A percentile compares a stretch with the other conserved stretches of the same genome.
Conservation (phyloP, 2,113 vertebrate species). For the Riparia riparia region DNA sequence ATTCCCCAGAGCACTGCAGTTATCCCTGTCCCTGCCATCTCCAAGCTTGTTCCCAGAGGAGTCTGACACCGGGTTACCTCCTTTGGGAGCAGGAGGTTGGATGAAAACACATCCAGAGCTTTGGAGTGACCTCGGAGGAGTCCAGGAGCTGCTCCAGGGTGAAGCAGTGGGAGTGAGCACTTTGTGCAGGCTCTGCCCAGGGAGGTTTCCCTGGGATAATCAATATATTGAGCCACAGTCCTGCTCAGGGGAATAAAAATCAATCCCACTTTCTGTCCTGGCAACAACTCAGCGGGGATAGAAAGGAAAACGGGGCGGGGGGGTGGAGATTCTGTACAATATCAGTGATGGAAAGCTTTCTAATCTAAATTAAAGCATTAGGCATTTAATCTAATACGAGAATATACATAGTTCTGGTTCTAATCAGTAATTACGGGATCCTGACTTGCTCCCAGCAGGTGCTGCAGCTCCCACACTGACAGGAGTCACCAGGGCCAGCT, state of each 20-base stretch:
- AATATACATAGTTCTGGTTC: not conserved
- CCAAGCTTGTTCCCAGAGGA: not conserved
- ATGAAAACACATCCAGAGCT: not conserved
- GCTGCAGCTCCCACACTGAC: not conserved
- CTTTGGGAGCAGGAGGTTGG: not conserved
- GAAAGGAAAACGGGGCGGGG: not conserved
- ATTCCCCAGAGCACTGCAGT: not conserved
- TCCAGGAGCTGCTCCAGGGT: not conserved
- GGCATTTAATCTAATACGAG: not conserved
- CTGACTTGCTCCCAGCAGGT: not conserved
- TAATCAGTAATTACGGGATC: not conserved
- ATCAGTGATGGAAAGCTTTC: not conserved
- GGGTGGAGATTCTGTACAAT: not conserved
- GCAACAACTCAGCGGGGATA: not conserved
- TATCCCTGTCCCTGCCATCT: not conserved
- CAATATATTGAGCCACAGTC: not conserved
- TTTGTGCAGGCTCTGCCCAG: not conserved
- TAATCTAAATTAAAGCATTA: not conserved
- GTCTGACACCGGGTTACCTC: not conserved
- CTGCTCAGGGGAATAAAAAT: not conserved
- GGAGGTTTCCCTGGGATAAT: not conserved
- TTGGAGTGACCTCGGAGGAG: not conserved
- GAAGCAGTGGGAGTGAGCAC: not conserved
- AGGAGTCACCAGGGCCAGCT: not conserved
- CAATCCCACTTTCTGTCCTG: not conserved